Evolutionary conservation across 2,797 vertebrate species (phyloP).

Genomic region (Myioborus miniatus): DNA sequence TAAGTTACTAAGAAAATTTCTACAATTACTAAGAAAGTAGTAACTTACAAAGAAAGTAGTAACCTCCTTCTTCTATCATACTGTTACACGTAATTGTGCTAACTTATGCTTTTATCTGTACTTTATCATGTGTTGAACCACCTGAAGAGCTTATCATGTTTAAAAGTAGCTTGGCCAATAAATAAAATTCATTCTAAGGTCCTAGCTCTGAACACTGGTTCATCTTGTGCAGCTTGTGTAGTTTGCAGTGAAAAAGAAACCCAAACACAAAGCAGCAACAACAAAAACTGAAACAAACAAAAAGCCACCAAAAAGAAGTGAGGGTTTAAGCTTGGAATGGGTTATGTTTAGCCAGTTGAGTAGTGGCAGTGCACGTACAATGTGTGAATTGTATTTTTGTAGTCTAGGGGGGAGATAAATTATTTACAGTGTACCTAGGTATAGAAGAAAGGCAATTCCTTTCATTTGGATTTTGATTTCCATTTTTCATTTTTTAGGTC

Average conservation of each 20-base stretch:
- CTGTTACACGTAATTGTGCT: not conserved
- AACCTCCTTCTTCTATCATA: fast-evolving
- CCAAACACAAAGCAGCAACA: not conserved
- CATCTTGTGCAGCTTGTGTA: not conserved
- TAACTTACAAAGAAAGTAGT: no score
- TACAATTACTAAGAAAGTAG: not conserved
- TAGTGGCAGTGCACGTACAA: not conserved
- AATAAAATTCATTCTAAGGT: not conserved
- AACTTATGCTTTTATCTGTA: not conserved
- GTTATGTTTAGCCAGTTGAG: not conserved
- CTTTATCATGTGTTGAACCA: not conserved
- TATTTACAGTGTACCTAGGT: not conserved
- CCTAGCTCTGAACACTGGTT: not conserved
- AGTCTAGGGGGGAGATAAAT: not conserved
- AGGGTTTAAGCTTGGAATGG: not conserved
- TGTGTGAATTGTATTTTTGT: not conserved
- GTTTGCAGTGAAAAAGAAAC: not conserved
- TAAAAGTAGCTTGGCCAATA: not conserved
- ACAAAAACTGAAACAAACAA: not conserved
- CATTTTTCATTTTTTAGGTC: not conserved
- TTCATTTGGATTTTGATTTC: not conserved
- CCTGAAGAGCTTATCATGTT: not conserved
- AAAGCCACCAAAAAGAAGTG: not conserved
- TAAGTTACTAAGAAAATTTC: not conserved
- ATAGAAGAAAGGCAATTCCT: not conserved